Evolutionary conservation across 2,888 invertebrate species (phyloP), one percentile per base, ranked within the genome.

Genomic region (Oxytorus armatus): DNA sequence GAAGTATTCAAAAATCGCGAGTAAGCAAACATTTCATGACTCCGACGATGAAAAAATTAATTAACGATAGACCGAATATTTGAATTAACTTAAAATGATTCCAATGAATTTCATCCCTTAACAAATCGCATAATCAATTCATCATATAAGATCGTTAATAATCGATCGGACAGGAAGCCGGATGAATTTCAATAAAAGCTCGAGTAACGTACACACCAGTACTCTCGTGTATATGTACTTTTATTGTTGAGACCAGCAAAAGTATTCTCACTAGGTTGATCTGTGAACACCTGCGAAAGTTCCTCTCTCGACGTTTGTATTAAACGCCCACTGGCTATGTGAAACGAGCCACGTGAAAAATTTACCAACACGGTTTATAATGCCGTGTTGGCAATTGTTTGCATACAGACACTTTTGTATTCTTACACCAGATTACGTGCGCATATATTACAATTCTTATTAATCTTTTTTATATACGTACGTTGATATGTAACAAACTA

Each of bases 241-340:
- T 18, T 57, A 69, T 79, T 63, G 68, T 68, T 42, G 59, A 44
- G 59, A 47, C 53, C 53, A 65, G 57, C 42, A 10, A 65, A 61
- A 42, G 25, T 39, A 65, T 55, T n/a, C 63, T 21, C 44, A n/a
- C n/a, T n/a, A n/a, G n/a, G n/a, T 65, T n/a, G 10, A 47, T 65
- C 57, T n/a, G n/a, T n/a, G 65, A 75, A 79, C 75, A 79, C 79
- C 79, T 79, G 79, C 70, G 29, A 21, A 39, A 55, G 79, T 75
- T 75, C 44, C 65, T 66, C 49, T 79, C 70, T n/a, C 11, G 14
- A 18, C 49, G 70, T 59, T 70, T 49, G 65, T n/a, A 51, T 70
- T 49, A 33, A 57, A 75, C 70, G 70, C 75, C 75, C 70, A 79
- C 70, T 33, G 3, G 29, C 23, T 25, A 16, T 16, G 21, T 51